Evolutionary conservation across 37 sponge, comb jelly and placozoan species (phyloP), one percentile per base, ranked within the genome.

Genomic region (Eunapius fragilis): DNA sequence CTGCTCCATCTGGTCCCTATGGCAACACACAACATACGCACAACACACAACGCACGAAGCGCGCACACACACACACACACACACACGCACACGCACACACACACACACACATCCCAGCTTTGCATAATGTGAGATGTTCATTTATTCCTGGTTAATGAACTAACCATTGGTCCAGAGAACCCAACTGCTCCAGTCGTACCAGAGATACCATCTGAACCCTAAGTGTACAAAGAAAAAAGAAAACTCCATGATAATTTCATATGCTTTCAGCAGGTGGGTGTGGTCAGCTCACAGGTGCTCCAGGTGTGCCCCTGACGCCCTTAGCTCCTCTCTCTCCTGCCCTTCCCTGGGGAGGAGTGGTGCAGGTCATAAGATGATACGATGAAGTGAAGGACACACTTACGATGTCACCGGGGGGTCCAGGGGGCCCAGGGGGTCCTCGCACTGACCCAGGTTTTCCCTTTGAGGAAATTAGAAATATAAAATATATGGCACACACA

Each of bases 331-430:
- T 78, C 30, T 77, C 75, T 25, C 91, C 91, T 28, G 85, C 70
- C 74, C 78, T 69, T 6, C 90, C 90, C 85, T 88, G 37, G 4
- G 67, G 48, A 69, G 37, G 23, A 17, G 27, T 30, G 37, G 32
- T 25, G 38, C 28, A 3, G 28, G 19, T 36, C 25, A 31, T 48
- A 17, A 10, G 36, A 22, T 25, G 32, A 26, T 50, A 1, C 2
- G 26, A 69, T 22, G 31, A 72, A 70, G 37, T 71, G 30, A 85
- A 3, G 6, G 41, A 41, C 6, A 41, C 28, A 83, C 89, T 74
- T 72, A 89, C 90, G n/a, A 74, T 22, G 37, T 83, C 85, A 45
- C 91, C 91, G 50, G 87, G 79, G 58, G 41, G 24, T 48, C 91
- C 91, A 41, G 80, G 49, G 23, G 49, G 6, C 72, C 91, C 91